A percentile compares a stretch with the other conserved stretches of the same genome.
phyloP scores from a whole-genome alignment of 2,113 vertebrate species.

The Percopsis transmontana region DNA sequence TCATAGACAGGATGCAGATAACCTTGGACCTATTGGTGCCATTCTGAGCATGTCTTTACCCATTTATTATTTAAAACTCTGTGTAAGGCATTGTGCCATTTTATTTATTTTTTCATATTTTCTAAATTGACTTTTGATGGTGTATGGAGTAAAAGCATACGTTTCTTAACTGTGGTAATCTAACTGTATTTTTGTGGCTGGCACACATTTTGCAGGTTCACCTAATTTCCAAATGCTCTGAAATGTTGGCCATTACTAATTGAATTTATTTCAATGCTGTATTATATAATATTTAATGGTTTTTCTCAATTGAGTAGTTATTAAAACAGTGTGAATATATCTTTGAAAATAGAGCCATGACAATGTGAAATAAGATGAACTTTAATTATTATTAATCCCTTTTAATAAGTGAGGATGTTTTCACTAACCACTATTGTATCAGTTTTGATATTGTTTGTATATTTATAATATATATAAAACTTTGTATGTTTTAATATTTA shows the following conservation, averaged over 20 bases:
- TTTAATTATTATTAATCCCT: slow-evolving; percentile 47
- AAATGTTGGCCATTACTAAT: slow-evolving; percentile 43
- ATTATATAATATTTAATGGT: slow-evolving; percentile 56
- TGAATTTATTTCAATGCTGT: slow-evolving; percentile 46
- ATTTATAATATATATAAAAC: slow-evolving; percentile 71
- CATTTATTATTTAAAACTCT: slow-evolving; percentile 60
- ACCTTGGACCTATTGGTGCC: slow-evolving; percentile 24
- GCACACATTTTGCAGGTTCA: slow-evolving; percentile 65
- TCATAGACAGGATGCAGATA: slow-evolving; percentile 34
- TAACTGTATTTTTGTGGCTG: slow-evolving; percentile 62
- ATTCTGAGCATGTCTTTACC: slow-evolving; percentile 19
- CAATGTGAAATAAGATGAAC: slow-evolving; percentile 30
- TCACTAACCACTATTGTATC: slow-evolving; percentile 61
- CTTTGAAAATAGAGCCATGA: slow-evolving; percentile 37
- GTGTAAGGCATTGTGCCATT: slow-evolving; percentile 65
- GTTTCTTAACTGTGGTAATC: slow-evolving; percentile 16
- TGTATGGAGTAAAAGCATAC: slow-evolving; percentile 20
- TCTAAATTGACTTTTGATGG: slow-evolving; percentile 24
- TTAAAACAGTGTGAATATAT: slow-evolving; percentile 30
- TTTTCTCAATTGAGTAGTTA: background rate
- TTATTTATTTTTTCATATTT: slow-evolving; percentile 66
- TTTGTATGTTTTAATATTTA: background rate
- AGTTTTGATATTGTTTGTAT: slow-evolving; percentile 63
- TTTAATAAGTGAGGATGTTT: slow-evolving; percentile 46
- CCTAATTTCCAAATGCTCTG: slow-evolving; percentile 25